Percentiles rank a stretch among this genome's conserved stretches.
Conservation (phyloP, 2,888 invertebrate species). For the Drosophila birchii region DNA sequence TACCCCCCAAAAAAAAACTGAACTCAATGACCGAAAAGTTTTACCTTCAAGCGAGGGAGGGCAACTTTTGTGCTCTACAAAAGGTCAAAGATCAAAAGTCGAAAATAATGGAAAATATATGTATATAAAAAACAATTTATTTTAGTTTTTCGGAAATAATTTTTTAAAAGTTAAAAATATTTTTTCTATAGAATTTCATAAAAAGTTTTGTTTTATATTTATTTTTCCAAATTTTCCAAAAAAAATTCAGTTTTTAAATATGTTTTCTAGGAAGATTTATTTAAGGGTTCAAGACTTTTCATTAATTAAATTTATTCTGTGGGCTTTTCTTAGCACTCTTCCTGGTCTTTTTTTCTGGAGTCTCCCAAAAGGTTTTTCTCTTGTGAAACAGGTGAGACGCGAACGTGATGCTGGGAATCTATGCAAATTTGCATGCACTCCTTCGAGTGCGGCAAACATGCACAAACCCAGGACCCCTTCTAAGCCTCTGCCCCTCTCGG, state of each 20-base stretch:
- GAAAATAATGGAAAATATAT: background rate
- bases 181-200: background rate
- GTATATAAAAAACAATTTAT: too few species aligned
- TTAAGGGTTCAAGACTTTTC: too few species aligned
- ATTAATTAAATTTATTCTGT: background rate
- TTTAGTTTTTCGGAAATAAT: background rate
- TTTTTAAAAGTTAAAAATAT: background rate
- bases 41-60: background rate
- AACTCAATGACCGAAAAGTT: slow-evolving; percentile 3
- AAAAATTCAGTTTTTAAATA: background rate
- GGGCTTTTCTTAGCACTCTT: background rate
- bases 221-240: background rate
- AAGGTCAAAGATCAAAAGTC: background rate
- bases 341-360: background rate
- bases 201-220: background rate
- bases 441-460: slow-evolving; percentile 45
- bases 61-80: background rate
- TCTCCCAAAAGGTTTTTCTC: background rate
- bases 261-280: background rate
- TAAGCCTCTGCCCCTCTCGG: background rate
- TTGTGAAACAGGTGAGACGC: slow-evolving; percentile 17
- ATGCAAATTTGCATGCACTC: slow-evolving; percentile 61
- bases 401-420: slow-evolving; percentile 48
- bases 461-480: slow-evolving; percentile 17
- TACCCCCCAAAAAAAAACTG: background rate